Evolutionary conservation across 2,113 vertebrate genomes (phyloP), one percentile per base, ranked within the genome.

Genomic region (Platanista minor): DNA sequence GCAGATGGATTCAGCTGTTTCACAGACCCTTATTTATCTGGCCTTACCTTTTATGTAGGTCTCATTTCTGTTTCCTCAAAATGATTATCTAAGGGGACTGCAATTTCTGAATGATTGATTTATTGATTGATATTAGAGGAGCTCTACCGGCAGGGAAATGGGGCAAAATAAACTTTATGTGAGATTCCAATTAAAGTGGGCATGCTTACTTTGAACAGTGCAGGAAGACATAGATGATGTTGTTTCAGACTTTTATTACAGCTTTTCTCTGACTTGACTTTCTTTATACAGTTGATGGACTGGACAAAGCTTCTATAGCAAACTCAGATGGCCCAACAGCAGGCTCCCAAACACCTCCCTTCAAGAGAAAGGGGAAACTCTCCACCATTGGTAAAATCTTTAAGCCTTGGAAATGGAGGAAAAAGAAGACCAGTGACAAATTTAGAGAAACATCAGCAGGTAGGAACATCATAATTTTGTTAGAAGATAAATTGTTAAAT

Each of bases 321-420:
- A 99, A 99, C 98, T 99, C 99, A 1, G 99, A 99, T 97, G 99
- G 99, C 97, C 99, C 98, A 69, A 98, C 99, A 52, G 98, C 99
- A 94, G 99, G 99, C 90, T 98, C 99, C 94, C 99, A 99, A 97
- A 99, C 99, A 36, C 98, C 99, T 11, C 99, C 99, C 69, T 99
- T 99, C 98, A 99, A 99, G 98, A 99, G 99, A 95, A 99, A 99
- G 97, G 99, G 99, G 74, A 99, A 99, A 96, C 99, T 99, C 75
- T 99, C 99, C 4, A 99, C 99, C 67, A 98, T 99, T 31, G 99
- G 99, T 21, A 99, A 99, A 98, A 99, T 99, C 93, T 99, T 99
- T 98, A 99, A 99, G 98, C 99, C 99, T 74, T 99, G 99, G 99
- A 99, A 99, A 98, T 99, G 99, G 99, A 98, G 99, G 95, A 99